Conservation (phyloP, 2,888 invertebrate genomes). For the Agrotis puta region DNA sequence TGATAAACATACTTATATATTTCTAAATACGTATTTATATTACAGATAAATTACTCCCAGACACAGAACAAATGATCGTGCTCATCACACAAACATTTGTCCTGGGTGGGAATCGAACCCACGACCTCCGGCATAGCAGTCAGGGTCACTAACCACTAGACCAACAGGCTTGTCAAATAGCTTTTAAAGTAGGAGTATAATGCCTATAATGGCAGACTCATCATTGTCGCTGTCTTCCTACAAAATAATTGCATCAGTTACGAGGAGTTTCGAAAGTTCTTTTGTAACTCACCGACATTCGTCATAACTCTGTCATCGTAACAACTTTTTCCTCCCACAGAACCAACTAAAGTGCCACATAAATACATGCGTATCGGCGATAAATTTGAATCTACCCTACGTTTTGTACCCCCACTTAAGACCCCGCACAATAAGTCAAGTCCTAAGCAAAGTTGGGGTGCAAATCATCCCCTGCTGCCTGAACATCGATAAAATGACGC, state of each 20-base stretch:
- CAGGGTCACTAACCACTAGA: no score
- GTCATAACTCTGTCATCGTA: constrained; percentile 54
- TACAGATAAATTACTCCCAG: no score
- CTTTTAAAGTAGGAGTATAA: no score
- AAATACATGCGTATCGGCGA: constrained; percentile 79
- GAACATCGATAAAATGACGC: constrained; percentile 51
- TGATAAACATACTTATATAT: no score
- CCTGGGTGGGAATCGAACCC: no score
- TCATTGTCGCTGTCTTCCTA: no score
- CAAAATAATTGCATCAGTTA: background rate
- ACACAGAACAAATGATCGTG: no score
- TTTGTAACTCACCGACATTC: constrained; percentile 21
- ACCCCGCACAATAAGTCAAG: constrained; percentile 82
- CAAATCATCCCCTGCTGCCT: constrained; percentile 47
- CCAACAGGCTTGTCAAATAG: no score
- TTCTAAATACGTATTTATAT: no score
- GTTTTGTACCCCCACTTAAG: constrained; percentile 75
- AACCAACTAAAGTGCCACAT: constrained; percentile 76
- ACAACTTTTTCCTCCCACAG: constrained; percentile 59
- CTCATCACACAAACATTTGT: no score
- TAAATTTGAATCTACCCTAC: constrained; percentile 82
- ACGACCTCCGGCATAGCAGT: no score
- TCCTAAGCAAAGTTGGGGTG: constrained; percentile 77
- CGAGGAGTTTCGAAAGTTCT: background rate
- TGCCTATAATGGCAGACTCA: no score